These are phyloP conservation scores for Streptopelia turtur DNA, from an alignment of 2,797 vertebrate species.

Conservation along the genomic window DNA sequence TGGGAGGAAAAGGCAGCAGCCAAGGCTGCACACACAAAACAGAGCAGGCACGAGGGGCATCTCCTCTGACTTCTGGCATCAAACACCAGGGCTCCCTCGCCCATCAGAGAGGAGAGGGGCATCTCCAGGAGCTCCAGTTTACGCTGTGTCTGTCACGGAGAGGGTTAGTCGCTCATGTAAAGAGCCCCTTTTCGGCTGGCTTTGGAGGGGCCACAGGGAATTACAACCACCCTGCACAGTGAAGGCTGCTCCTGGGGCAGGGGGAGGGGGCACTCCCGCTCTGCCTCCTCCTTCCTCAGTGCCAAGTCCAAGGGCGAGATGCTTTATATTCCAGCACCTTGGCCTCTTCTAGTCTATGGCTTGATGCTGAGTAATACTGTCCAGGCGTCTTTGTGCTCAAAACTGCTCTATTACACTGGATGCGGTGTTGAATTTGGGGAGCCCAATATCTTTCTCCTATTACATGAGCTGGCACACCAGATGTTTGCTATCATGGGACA, in stretches of 20 bases:
- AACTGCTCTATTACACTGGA: not conserved
- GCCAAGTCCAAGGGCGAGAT: not conserved
- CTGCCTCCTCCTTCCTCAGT: not conserved
- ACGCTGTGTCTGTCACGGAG: not conserved
- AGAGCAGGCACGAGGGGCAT: not conserved
- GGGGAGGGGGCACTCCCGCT: not conserved
- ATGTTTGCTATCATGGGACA: not conserved
- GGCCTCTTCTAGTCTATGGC: not conserved
- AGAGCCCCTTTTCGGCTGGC: not conserved
- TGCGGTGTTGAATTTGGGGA: not conserved
- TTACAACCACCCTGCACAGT: rapidly evolving
- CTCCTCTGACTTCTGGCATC: not conserved
- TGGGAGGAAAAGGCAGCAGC: not conserved
- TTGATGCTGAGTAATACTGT: not conserved
- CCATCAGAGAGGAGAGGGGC: not conserved
- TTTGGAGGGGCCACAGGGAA: not conserved
- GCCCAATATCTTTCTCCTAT: not conserved
- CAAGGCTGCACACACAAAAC: not conserved
- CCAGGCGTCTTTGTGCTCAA: not conserved
- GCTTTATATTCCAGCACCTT: not conserved
- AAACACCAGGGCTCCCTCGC: not conserved
- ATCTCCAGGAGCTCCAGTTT: not conserved
- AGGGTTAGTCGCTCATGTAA: too few species aligned
- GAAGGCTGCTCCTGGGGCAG: not conserved
- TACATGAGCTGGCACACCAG: not conserved